phyloP scores from a whole-genome alignment of 2,888 invertebrate genomes.

The Nineta flava region DNA sequence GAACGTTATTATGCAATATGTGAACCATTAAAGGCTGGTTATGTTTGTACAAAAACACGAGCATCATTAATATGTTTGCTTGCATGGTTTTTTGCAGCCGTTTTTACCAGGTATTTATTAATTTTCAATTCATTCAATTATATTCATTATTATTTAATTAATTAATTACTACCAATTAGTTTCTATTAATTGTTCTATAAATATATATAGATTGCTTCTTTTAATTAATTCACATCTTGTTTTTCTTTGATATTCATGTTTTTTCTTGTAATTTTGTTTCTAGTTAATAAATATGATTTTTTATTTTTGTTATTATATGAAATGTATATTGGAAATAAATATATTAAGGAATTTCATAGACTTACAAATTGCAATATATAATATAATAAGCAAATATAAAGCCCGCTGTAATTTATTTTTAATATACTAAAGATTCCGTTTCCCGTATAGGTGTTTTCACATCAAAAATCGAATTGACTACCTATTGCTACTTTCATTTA shows the following conservation, averaged over 20 bases:
- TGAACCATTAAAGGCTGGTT: constrained; percentile 76
- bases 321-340: not conserved
- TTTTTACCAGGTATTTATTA: constrained; percentile 63
- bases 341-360: not conserved
- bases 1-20: constrained; percentile 79
- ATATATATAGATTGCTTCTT: not conserved
- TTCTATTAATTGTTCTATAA: not conserved
- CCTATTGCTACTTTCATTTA: too few species aligned
- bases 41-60: constrained; percentile 74
- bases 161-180: not conserved
- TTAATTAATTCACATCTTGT: not conserved
- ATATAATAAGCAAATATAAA: too few species aligned
- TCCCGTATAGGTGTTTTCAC: too few species aligned
- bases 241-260: not conserved
- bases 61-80: constrained; percentile 67
- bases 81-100: constrained; percentile 71
- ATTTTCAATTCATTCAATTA: not conserved
- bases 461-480: too few species aligned
- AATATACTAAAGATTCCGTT: too few species aligned
- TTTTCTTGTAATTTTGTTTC: not conserved
- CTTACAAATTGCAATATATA: not conserved
- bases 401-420: too few species aligned
- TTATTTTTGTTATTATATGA: not conserved
- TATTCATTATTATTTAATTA: not conserved
- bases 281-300: not conserved